Base-by-base conservation (phyloP, 1,140 invertebrate species). In the Drosophila rufa region DNA sequence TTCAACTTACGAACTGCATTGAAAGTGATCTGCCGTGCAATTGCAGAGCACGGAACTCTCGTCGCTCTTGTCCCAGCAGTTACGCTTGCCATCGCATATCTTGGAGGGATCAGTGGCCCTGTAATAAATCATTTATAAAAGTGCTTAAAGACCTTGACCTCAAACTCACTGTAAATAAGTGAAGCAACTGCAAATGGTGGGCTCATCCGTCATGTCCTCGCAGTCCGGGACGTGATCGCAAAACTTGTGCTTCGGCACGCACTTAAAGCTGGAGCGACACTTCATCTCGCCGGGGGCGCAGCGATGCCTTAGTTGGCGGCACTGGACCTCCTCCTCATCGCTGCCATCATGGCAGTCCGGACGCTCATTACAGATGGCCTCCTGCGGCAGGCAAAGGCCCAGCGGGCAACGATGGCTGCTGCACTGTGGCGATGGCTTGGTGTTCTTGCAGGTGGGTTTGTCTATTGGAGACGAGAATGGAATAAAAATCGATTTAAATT, bases 11-110 rank as follows among this genome's bases (percentile, higher is more conserved):
- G 76, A 93, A 25, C 57, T 77, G 82, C 95, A 95, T 55, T 91
- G 92, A 48, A 94, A 95, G 43, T 92, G 93, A 8, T 89, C 77
- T 1, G 91, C 91, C 15, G 93, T 94, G 89, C 96, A 96, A 17
- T 93, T 92, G 79, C 96, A 97, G 6, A 94, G 92, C 38, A 93
- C 87, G 1, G 94, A 94, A 65, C 95, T 94, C 92, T 98, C 97
- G 91, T 98, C 97, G 33, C 94, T 95, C 80, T 96, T 95, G 87
- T 98, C 97, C 47, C 94, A 93, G 86, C 97, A 98, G 89, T 98
- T 95, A 27, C 96, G 93, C 6, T 95, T 93, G 9, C 96, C 96
- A 92, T 98, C 96, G 91, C 97, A 98, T 33, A 97, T 93, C 61
- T 94, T 94, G 5, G 94, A 93, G 9, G 95, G 95, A 71, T 94